Conservation (phyloP, 2,888 invertebrate genomes). For the Limenitis camilla region DNA sequence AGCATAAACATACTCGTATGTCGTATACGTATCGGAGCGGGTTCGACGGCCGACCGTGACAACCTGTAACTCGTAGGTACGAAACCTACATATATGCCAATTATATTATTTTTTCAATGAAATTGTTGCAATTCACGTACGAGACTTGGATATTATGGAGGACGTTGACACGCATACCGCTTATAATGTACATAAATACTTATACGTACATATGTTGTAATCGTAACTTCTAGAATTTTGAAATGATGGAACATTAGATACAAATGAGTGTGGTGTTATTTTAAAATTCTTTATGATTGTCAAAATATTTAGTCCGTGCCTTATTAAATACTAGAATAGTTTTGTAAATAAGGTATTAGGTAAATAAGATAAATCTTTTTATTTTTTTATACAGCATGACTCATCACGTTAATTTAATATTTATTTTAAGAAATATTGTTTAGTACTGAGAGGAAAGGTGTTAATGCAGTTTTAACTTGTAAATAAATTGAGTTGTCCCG, state of each 20-base stretch:
- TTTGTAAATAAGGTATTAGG: no score
- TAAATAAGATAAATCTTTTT: no score
- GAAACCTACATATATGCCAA: constrained; percentile 49
- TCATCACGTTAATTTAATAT: no score
- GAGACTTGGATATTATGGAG: constrained; percentile 25
- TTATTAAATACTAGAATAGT: no score
- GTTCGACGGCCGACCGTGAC: constrained; percentile 63
- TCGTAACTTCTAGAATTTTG: constrained; percentile 13
- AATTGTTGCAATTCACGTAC: constrained; percentile 46
- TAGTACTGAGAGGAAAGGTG: no score
- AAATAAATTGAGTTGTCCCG: constrained; percentile 39
- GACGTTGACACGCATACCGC: constrained; percentile 21
- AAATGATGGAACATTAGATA: constrained; percentile 6
- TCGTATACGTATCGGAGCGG: constrained; percentile 31
- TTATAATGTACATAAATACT: neutral
- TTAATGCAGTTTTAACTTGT: constrained; percentile 17
- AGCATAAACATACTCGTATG: constrained; percentile 12
- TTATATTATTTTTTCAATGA: constrained; percentile 55
- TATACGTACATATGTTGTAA: constrained; percentile 15
- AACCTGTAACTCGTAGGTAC: constrained; percentile 35
- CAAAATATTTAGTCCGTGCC: no score
- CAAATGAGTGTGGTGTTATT: no score
- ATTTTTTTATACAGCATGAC: no score
- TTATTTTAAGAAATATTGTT: no score
- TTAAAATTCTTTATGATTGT: no score